Conservation (phyloP, 2,797 vertebrate genomes). For the Podargus strigoides region DNA sequence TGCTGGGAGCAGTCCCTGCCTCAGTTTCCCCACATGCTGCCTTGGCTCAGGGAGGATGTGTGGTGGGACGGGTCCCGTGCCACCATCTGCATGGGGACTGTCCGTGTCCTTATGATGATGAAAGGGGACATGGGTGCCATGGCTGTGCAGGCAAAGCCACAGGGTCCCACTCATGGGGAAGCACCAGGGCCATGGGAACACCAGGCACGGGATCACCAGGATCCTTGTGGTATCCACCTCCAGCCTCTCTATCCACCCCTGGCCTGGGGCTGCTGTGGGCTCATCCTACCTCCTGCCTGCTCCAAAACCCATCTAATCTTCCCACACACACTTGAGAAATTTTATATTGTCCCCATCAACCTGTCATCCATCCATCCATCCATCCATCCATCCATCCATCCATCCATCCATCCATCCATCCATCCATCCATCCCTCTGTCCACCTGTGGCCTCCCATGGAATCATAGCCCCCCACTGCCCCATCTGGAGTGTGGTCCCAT, state of each 20-base stretch:
- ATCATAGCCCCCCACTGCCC: not conserved
- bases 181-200: not conserved
- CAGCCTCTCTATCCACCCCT: not conserved
- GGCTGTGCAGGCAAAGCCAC: accelerated
- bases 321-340: not conserved
- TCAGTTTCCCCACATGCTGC: not conserved
- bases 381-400: too few species aligned
- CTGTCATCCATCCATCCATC: accelerated
- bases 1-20: not conserved
- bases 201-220: not conserved
- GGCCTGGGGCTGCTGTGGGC: accelerated
- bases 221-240: accelerated
- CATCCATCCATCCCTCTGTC: not conserved
- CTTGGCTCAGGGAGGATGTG: not conserved
- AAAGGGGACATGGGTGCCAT: not conserved
- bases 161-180: not conserved
- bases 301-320: not conserved
- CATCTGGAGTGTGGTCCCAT: accelerated
- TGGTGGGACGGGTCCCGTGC: not conserved
- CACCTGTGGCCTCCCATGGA: accelerated
- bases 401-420: too few species aligned
- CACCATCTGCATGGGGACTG: not conserved
- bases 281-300: not conserved
- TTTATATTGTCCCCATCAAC: not conserved
- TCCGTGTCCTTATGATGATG: not conserved